phyloP scores from a whole-genome alignment of 2,797 vertebrate genomes.

The Chaunax sp. region DNA sequence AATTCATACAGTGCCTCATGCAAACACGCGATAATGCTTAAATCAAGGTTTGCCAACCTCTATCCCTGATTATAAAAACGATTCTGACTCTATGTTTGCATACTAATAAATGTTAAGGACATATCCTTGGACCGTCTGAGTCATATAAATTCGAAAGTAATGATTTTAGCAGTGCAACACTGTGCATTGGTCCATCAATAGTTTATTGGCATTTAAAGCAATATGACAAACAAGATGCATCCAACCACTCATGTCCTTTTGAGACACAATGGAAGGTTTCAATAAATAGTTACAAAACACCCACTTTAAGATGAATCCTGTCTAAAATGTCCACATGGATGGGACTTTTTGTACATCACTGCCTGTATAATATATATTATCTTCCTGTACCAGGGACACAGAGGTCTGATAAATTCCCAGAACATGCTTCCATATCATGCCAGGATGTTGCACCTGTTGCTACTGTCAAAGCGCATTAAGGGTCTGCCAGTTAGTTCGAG shows the following conservation, averaged over 20 bases:
- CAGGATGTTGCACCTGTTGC: constrained; percentile 2
- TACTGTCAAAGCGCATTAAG: neutral
- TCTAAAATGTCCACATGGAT: neutral
- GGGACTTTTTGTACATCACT: neutral
- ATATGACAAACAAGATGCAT: neutral
- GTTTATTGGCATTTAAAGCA: constrained; percentile 3
- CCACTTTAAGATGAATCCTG: neutral
- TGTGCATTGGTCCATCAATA: neutral
- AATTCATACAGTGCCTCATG: neutral
- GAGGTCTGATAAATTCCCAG: constrained; percentile 1
- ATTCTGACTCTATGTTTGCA: constrained; percentile 5
- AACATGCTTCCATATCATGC: neutral
- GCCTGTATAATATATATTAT: neutral
- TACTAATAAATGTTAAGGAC: neutral
- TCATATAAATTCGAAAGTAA: neutral
- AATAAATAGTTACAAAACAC: neutral
- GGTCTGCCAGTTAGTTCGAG: neutral
- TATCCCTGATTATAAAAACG: neutral
- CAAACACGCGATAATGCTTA: neutral
- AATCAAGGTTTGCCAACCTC: constrained; percentile 1
- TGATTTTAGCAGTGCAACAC: neutral
- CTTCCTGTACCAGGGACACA: neutral
- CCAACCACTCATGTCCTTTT: neutral
- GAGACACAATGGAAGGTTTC: neutral
- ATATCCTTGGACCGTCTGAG: neutral